Evolutionary conservation across 2,888 invertebrate genomes (phyloP).

Genomic region (Rhimphoctona megacephalus): DNA sequence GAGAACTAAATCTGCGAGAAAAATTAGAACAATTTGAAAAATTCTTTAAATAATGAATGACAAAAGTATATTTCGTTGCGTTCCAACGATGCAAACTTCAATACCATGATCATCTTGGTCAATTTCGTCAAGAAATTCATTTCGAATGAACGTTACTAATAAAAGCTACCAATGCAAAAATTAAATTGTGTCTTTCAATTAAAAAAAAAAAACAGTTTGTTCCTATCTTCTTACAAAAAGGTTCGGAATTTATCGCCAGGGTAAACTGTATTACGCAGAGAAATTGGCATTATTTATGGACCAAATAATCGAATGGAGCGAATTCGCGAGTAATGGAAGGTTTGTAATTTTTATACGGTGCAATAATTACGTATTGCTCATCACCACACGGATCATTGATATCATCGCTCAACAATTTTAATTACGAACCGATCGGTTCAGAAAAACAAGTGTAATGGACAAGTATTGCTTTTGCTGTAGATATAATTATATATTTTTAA

Average conservation of each 20-base stretch:
- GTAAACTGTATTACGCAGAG: background rate
- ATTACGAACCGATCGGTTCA: constrained; percentile 55
- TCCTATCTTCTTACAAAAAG: background rate
- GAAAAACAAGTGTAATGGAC: constrained; percentile 4
- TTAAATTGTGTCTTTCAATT: background rate
- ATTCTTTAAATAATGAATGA: too few relatives aligned
- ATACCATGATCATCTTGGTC: background rate
- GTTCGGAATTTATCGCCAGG: background rate
- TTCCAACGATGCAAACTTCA: too few relatives aligned
- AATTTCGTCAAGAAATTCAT: background rate
- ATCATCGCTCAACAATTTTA: constrained; percentile 56
- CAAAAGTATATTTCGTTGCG: too few relatives aligned
- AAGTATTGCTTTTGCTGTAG: background rate
- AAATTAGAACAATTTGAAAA: too few relatives aligned
- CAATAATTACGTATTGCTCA: constrained; percentile 11
- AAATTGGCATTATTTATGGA: constrained; percentile 10
- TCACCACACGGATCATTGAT: constrained; percentile 32
- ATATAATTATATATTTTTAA: constrained; percentile 34
- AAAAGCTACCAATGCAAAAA: background rate
- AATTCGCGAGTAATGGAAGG: background rate
- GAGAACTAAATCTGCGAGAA: too few relatives aligned
- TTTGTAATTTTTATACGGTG: background rate
- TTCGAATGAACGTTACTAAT: background rate
- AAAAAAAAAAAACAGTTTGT: background rate
- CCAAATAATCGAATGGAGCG: background rate